A percentile compares a stretch with the other conserved stretches of the same genome.
phyloP scores from a whole-genome alignment of 2,113 vertebrate genomes.

The Neolamprologus sp. region DNA sequence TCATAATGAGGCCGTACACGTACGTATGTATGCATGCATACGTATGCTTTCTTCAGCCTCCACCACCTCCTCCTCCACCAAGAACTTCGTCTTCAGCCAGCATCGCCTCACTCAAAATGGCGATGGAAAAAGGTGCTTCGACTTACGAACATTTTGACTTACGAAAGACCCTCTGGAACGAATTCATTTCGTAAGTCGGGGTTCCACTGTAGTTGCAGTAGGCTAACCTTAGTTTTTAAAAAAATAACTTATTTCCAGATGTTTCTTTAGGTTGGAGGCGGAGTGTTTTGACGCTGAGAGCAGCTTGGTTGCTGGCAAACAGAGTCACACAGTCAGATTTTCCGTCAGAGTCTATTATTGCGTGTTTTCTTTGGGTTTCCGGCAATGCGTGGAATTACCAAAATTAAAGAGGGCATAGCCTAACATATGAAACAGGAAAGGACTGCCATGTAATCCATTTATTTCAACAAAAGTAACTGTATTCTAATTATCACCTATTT shows the following conservation, averaged over 20 bases:
- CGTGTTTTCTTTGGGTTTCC: background rate
- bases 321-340: accelerated
- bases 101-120: background rate
- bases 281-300: background rate
- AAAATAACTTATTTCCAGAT: background rate
- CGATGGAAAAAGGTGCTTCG: accelerated
- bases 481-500: background rate
- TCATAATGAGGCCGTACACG: background rate
- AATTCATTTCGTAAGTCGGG: background rate
- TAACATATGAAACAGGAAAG: background rate
- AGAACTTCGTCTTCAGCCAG: background rate
- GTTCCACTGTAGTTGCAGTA: background rate
- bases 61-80: background rate
- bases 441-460: background rate
- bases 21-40: background rate
- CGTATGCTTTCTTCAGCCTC: background rate
- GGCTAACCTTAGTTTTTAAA: background rate
- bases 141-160: background rate
- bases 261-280: background rate
- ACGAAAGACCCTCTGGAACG: accelerated
- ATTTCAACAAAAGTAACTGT: background rate
- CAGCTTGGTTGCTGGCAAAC: background rate
- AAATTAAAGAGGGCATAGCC: background rate
- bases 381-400: accelerated
- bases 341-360: background rate